Conservation (phyloP, 2,113 vertebrate species). For the Suricata suricatta region DNA sequence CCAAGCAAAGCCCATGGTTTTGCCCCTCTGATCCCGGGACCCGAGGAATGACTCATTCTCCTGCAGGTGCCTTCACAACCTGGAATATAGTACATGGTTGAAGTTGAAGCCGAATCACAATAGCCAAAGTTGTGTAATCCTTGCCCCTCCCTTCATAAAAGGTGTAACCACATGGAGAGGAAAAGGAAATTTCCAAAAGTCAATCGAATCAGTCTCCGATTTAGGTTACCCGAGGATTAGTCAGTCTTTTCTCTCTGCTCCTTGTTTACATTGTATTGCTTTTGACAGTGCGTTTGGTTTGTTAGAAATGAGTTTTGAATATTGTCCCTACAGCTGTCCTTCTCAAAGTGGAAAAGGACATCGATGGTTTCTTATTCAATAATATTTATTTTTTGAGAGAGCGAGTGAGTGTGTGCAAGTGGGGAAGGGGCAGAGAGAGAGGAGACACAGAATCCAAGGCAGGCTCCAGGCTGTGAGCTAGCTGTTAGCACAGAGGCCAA, state of each 20-base stretch:
- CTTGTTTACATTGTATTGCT: background rate
- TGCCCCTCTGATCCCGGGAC: background rate
- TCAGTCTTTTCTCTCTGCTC: background rate
- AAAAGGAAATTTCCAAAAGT: slow-evolving; percentile 20
- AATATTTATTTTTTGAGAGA: no score
- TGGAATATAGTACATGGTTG: background rate
- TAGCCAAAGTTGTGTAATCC: background rate
- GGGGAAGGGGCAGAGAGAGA: no score
- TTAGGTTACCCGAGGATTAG: background rate
- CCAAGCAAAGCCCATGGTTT: background rate
- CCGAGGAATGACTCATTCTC: background rate
- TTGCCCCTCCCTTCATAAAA: slow-evolving; percentile 14
- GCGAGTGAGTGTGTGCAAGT: no score
- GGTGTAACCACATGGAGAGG: background rate
- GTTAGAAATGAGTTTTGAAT: slow-evolving; percentile 15
- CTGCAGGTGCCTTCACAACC: background rate
- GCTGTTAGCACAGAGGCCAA: no score
- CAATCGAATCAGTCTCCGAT: background rate
- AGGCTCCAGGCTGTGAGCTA: no score
- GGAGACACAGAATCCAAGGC: no score
- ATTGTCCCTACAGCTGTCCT: background rate
- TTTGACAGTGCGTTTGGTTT: background rate
- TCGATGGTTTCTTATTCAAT: background rate
- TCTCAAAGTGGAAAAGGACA: slow-evolving; percentile 25
- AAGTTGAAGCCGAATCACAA: background rate